Evolutionary conservation across 2,113 vertebrate genomes (phyloP).

Genomic region (Diphyllodes magnificus): DNA sequence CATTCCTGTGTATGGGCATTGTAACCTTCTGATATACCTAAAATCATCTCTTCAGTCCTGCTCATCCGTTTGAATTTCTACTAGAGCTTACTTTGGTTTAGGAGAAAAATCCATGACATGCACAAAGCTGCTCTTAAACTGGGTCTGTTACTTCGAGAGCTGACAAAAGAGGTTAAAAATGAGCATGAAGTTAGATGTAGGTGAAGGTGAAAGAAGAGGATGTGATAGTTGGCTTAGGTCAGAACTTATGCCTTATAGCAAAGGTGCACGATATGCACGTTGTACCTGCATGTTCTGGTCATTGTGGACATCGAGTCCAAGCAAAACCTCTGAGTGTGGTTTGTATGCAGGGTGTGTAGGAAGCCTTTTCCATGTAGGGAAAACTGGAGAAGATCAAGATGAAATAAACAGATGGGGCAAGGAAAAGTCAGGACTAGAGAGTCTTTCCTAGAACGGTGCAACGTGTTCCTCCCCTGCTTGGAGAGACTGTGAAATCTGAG

Average conservation of each 20-base stretch:
- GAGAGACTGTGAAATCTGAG: not conserved
- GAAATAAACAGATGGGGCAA: not conserved
- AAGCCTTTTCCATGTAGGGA: not conserved
- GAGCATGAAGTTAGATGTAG: not conserved
- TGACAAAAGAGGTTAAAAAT: not conserved
- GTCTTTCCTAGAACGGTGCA: not conserved
- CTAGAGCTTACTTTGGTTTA: slow-evolving; percentile 30
- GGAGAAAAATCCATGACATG: not conserved
- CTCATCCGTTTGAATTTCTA: slow-evolving; percentile 35
- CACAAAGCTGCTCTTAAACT: slow-evolving; percentile 11
- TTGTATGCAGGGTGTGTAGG: not conserved
- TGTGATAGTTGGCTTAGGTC: not conserved
- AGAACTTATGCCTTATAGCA: not conserved
- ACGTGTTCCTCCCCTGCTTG: not conserved
- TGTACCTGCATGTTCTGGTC: not conserved
- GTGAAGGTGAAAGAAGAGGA: not conserved
- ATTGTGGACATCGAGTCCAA: not conserved
- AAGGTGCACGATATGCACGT: accelerated
- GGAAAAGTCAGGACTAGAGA: not conserved
- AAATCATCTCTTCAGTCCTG: slow-evolving; percentile 57
- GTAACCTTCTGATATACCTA: slow-evolving; percentile 50
- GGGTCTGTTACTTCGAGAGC: not conserved
- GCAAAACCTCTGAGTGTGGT: not conserved
- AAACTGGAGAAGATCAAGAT: not conserved
- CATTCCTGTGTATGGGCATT: slow-evolving; percentile 52